Base-by-base conservation (phyloP, 2,797 vertebrate species). In the Cheirogaleus major region DNA sequence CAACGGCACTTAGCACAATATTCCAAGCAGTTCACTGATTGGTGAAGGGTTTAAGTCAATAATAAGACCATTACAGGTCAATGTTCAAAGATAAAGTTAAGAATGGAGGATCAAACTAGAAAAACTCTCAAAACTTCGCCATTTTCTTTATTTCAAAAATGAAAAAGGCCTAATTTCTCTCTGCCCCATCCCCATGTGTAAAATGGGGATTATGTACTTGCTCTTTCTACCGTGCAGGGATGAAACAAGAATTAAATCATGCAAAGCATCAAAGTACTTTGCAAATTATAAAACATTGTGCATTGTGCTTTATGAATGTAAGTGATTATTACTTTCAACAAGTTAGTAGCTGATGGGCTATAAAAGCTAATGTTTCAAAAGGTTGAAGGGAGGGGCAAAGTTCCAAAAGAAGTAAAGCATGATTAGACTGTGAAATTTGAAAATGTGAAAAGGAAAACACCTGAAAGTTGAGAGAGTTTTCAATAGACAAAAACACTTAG, bases 71-170 rank as follows among this genome's bases (percentile, higher is more conserved):
- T 84, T 57, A n/a, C 2, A 59, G 8, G 11, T 65, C 43, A 73
- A 5, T 72, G 27, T 79, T 89, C 48, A 63, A 45, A n/a, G 38
- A 83, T 59, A 48, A 76, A 8, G 9, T 63, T 41, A 52, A 78
- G 17, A 57, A 69, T 27, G 7, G 70, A 65, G 5, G 27, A 8
- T 15, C 15, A 43, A 85, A 57, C 65, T 20, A 76, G 50, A 86
- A 25, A 67, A 67, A 59, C 9, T 48, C 14, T 38, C 9, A 30
- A 41, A 15, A n/a, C 9, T 38, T 93, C 17, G 41, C 59, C 25
- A 69, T 75, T 43, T 57, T 57, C 35, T 90, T 63, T 78, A 82
- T 69, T 91, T 93, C 41, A 52, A 80, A 91, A 85, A 73, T n/a
- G 11, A 72, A 85, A 78, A 65, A 38, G 25, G 32, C 12, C 48